These are phyloP conservation scores for Botia almorhae DNA, from an alignment of 2,797 vertebrate genomes.

Conservation along the genomic window DNA sequence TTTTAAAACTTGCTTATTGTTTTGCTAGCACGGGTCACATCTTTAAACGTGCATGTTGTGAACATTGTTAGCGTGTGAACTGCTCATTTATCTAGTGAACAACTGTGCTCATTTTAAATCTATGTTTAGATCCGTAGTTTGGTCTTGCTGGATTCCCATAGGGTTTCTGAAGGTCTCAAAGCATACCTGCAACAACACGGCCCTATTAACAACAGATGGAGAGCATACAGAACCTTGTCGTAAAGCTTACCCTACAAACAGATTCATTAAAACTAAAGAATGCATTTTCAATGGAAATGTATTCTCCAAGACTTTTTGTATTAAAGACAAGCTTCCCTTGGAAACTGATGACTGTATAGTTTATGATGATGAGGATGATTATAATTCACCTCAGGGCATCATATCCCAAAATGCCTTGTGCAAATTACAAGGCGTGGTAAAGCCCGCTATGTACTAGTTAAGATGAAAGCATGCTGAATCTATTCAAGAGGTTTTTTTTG, in stretches of 20 bases:
- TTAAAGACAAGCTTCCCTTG: constrained; percentile 31
- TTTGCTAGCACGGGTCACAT: no score
- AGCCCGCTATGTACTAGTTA: constrained; percentile 38
- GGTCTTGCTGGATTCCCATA: background rate
- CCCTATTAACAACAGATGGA: constrained; percentile 6
- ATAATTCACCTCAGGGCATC: constrained; percentile 27
- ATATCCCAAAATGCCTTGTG: constrained; percentile 47
- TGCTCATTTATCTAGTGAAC: background rate
- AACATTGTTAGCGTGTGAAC: background rate
- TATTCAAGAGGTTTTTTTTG: constrained; percentile 44
- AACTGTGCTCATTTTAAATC: no score
- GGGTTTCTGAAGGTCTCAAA: background rate
- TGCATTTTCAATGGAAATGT: background rate
- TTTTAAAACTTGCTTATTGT: no score
- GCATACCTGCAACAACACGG: background rate
- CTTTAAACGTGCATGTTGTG: background rate
- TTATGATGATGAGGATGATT: constrained; percentile 41
- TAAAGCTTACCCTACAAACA: constrained; percentile 11
- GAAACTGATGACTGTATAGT: constrained; percentile 36
- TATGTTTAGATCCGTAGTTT: background rate
- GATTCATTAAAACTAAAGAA: constrained; percentile 8
- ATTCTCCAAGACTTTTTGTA: constrained; percentile 17
- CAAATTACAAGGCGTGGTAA: constrained; percentile 53
- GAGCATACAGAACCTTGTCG: background rate
- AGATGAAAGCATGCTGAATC: constrained; percentile 21